phyloP scores from a whole-genome alignment of 2,888 invertebrate genomes.

The Cataglyphis altisquamis region DNA sequence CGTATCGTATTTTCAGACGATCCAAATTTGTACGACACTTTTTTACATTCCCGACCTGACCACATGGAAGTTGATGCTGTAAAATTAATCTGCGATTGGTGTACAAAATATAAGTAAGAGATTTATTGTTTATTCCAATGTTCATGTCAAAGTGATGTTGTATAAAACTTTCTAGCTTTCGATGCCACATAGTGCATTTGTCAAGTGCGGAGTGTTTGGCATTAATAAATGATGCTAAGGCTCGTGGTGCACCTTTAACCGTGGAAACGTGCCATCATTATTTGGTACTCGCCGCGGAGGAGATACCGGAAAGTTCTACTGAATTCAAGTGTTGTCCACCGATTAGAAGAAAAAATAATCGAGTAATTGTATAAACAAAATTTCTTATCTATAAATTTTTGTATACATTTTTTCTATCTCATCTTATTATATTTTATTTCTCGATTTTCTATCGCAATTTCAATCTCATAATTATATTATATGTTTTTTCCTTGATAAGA shows the following conservation, averaged over 20 bases:
- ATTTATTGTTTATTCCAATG: constrained; percentile 9
- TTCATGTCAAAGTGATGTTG: constrained; percentile 22
- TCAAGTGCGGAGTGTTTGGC: constrained; percentile 89
- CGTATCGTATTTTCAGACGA: constrained; percentile 80
- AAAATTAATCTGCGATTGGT: constrained; percentile 88
- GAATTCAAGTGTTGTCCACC: constrained; percentile 92
- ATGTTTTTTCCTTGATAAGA: neutral
- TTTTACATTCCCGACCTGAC: constrained; percentile 89
- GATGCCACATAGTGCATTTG: constrained; percentile 91
- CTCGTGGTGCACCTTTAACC: constrained; percentile 88
- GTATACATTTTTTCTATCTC: neutral
- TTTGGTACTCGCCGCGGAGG: constrained; percentile 89
- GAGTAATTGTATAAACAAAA: constrained; percentile 84
- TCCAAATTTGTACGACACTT: constrained; percentile 89
- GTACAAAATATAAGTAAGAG: constrained; percentile 88
- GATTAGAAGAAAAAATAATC: constrained; percentile 89
- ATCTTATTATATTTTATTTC: too few species aligned
- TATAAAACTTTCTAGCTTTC: constrained; percentile 86
- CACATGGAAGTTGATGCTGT: constrained; percentile 91
- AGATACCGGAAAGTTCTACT: constrained; percentile 89
- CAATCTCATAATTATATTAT: neutral
- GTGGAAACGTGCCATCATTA: constrained; percentile 93
- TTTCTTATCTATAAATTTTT: neutral
- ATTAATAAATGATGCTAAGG: constrained; percentile 87
- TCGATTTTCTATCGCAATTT: neutral